phyloP scores from a whole-genome alignment of 2,797 vertebrate genomes.

The Melanogrammus aeglefinus region DNA sequence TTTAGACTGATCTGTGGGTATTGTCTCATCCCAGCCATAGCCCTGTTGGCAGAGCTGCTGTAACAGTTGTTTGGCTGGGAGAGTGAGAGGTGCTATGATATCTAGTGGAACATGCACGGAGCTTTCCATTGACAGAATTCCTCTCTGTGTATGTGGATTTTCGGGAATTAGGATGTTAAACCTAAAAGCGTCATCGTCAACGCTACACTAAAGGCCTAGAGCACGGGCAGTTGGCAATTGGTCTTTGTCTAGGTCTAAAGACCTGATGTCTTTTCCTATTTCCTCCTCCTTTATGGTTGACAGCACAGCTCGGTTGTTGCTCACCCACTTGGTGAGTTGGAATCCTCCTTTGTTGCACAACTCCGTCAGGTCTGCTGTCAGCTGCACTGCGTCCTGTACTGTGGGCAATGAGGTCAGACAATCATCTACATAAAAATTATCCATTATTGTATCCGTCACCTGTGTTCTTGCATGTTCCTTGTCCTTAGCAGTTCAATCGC shows the following conservation, averaged over 20 bases:
- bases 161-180: too few relatives aligned
- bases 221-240: not conserved
- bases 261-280: conserved; percentile 16
- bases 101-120: too few relatives aligned
- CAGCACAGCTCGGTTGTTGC: conserved; percentile 19
- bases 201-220: too few relatives aligned
- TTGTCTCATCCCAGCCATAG: not conserved
- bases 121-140: too few relatives aligned
- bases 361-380: not conserved
- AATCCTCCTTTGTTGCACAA: conserved; percentile 12
- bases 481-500: conserved; percentile 5
- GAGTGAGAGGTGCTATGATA: conserved; percentile 1
- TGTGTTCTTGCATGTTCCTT: not conserved
- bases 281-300: conserved; percentile 5
- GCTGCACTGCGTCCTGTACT: not conserved
- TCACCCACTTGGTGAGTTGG: conserved; percentile 16
- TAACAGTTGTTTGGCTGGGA: conserved; percentile 8
- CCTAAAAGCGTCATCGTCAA: too few relatives aligned
- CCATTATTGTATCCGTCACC: not conserved
- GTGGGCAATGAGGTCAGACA: not conserved
- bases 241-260: conserved; percentile 14
- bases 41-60: not conserved
- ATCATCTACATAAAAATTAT: not conserved
- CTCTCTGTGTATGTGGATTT: too few relatives aligned
- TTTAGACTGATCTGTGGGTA: conserved; percentile 1